Evolutionary conservation across 2,888 invertebrate genomes (phyloP), one percentile per base, ranked within the genome.

Genomic region (Isotomurus palustris): DNA sequence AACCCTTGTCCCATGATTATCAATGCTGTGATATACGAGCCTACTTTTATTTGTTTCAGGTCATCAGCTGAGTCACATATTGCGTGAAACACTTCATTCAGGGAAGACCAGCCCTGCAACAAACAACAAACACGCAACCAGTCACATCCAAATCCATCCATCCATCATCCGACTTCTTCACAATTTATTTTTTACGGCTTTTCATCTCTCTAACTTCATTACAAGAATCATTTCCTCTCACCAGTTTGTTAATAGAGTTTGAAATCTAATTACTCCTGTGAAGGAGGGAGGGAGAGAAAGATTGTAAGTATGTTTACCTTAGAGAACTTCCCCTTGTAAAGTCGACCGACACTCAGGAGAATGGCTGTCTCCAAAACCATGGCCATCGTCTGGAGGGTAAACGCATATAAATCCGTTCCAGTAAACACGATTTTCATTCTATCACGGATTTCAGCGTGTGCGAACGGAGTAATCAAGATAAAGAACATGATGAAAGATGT

Each of bases 391-490:
- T 68, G 66, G 25, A 66, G 63, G 19, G 64, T 66, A 50, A 68
- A 66, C 5, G 64, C 59, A 38, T 68, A 66, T n/a, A 68, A 43
- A 56, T 68, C 68, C 3, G 68, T 68, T 32, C 64, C 66, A 25
- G 25, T 36, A 32, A 66, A 68, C 29, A 68, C 55, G 22, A 25
- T 45, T 25, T 57, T 58, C 62, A 68, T 62, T 10, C 61, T 22
- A 40, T 56, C 53, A 28, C 62, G 53, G 21, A 66, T 66, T 52
- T 61, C 59, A 2, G 56, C 40, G 44, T 61, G 51, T n/a, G 68
- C 48, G 48, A 64, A 60, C 4, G 68, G 66, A 5, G 62, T 25
- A n/a, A 60, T 56, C 1, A 52, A 35, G 6, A 56, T 5, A 36
- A 68, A 68, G 35, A 58, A 49, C 2, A 55, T 19, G 8, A 63